A percentile compares a stretch with the other conserved stretches of the same genome.
Conservation (phyloP, 2,888 invertebrate genomes). For the Bibio marci region DNA sequence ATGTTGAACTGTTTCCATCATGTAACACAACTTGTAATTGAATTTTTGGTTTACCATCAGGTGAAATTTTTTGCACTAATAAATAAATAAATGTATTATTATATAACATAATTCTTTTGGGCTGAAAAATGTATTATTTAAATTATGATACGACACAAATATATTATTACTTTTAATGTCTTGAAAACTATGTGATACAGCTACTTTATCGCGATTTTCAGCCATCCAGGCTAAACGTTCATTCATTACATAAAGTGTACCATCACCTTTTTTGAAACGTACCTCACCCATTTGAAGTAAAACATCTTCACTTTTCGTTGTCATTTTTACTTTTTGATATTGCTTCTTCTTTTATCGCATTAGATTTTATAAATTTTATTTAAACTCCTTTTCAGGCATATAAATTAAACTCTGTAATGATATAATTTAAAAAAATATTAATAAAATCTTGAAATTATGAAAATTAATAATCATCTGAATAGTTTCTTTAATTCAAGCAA, state of each 20-base stretch:
- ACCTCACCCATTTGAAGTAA: constrained; percentile 83
- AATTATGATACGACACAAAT: constrained; percentile 4
- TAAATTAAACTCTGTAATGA: too few species aligned
- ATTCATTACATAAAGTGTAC: constrained; percentile 85
- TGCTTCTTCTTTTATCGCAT: too few species aligned
- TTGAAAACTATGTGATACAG: constrained; percentile 82
- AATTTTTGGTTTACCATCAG: constrained; percentile 93
- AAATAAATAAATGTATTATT: constrained; percentile 9
- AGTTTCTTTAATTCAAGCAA: too few species aligned
- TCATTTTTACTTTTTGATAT: too few species aligned
- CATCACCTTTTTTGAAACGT: constrained; percentile 90
- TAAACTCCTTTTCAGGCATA: too few species aligned
- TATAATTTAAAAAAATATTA: too few species aligned
- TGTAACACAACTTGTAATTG: constrained; percentile 94
- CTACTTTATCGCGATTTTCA: constrained; percentile 78
- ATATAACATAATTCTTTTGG: neutral
- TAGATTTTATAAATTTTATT: too few species aligned
- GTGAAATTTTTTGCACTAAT: constrained; percentile 90
- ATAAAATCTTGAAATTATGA: too few species aligned
- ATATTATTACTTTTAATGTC: constrained; percentile 77
- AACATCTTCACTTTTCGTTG: constrained; percentile 87
- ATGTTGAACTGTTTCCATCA: constrained; percentile 86
- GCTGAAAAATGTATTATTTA: neutral
- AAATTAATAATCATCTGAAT: too few species aligned
- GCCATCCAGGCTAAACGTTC: constrained; percentile 93